Evolutionary conservation across 2,888 invertebrate species (phyloP), one percentile per base, ranked within the genome.

Genomic region (Rhagophthalmus giganteus): DNA sequence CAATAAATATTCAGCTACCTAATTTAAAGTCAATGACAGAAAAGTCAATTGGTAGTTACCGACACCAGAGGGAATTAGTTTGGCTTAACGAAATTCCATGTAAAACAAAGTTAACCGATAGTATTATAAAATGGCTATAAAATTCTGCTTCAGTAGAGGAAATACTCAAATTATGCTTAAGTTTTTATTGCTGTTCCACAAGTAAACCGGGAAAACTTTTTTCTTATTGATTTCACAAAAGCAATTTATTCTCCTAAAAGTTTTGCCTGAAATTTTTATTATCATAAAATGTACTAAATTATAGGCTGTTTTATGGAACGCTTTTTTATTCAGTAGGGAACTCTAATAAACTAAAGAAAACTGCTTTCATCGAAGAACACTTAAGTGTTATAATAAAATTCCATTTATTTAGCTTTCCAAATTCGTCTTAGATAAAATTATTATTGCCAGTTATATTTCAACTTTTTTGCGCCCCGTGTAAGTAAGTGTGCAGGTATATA

Each of bases 241-340:
- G 52, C 47, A 52, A 47, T 52, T 52, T 52, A 16, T 47, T 47
- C 37, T 34, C 37, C 20, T 26, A 24, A 42, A 52, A 47, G 47
- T 52, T 47, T 52, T 31, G 27, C 32, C 12, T 47, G 46, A 47
- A 52, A 47, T 47, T 52, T 52, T 52, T 52, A 52, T 47, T 47
- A 52, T 45, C 51, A 40, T 51, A 51, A 46, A 46, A 31, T 46
- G 45, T 27, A 14, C 35, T 51, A 46, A 51, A 51, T 39, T 45
- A 46, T 51, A 45, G 45, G 40, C 10, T 35, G 51, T 40, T 40
- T 51, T 39, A 28, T 33, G 16, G 39, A 51, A 42, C 35, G 45
- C 13, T 51, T 34, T 28, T 35, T 34, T 45, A 28, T 33, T 31
- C 13, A 44, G 39, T 40, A 12, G 30, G 16, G 20, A 31, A 30